Base-by-base conservation (phyloP, 1,140 invertebrate genomes). In the Caerostris darwini region DNA sequence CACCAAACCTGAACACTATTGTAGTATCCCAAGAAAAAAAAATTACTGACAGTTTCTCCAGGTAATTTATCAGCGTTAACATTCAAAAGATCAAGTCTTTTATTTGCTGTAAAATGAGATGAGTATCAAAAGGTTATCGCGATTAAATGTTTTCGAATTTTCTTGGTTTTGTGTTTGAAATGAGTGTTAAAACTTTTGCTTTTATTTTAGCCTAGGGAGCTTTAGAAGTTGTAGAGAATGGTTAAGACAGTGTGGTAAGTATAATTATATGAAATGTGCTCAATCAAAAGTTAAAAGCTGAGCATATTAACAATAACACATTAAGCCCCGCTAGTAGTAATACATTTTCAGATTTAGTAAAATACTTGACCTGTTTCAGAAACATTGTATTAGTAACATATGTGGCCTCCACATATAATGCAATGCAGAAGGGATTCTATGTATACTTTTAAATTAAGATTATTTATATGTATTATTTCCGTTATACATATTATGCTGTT, bases 1-100 rank as follows among this genome's bases (percentile, higher is more conserved):
- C 19, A 77, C 69, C 12, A 14, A 34, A n/a, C n/a, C 69, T 77
- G 34, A 77, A 77, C 34, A 12, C 69, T 34, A 77, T 77, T 77
- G 69, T n/a, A n/a, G n/a, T 77, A 77, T 77, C 69, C 34, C 8
- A 77, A 77, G 69, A 77, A 77, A 64, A n/a, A n/a, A 10, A 77
- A 77, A 77, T 77, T 77, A 34, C 69, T 77, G 69, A 77, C 69
- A 77, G 69, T 4, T 77, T n/a, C 34, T 8, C 34, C 34, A 50
- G 50, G 34, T 50, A 77, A 77, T 77, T 77, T 77, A 77, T 77
- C 69, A 77, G 69, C 34, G 8, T 77, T 50, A 71, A 77, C 69
- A 77, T 77, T 53, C 69, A 12, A 7, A 19, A 8, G 34, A 77
- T 8, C 19, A 8, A 50, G 69, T 77, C 50, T 77, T 10, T 77